Percentiles rank a stretch among this genome's conserved stretches.
Evolutionary conservation across 1,140 invertebrate genomes (phyloP).

Genomic region (Oscheius sp.): DNA sequence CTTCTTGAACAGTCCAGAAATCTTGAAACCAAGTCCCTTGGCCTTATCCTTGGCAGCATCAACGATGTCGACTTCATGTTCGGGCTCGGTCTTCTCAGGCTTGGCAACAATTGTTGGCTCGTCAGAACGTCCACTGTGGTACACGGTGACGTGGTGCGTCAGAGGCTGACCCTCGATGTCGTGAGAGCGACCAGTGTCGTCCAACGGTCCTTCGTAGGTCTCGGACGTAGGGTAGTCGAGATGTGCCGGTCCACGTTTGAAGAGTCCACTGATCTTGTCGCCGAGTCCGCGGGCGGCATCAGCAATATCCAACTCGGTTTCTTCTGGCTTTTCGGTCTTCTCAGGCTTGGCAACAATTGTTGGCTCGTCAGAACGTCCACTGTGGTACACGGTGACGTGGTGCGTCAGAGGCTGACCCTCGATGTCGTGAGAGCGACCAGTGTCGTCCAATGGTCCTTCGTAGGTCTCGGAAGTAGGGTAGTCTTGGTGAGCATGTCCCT

Average conservation of each 20-base stretch:
- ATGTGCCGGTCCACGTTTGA: neutral
- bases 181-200: neutral
- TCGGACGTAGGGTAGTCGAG: neutral
- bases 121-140: neutral
- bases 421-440: neutral
- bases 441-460: neutral
- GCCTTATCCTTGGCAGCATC: neutral
- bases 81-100: neutral
- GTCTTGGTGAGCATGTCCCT: neutral
- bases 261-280: neutral
- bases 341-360: neutral
- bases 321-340: neutral
- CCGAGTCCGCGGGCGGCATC: neutral
- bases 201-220: neutral
- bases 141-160: neutral
- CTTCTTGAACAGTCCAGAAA: neutral
- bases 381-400: neutral
- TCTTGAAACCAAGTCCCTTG: neutral
- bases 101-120: neutral
- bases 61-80: neutral
- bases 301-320: neutral
- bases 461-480: neutral
- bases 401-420: neutral
- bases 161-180: neutral
- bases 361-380: neutral